These are phyloP conservation scores for Nysson spinosus DNA, from an alignment of 2,888 invertebrate species.

Conservation along the genomic window DNA sequence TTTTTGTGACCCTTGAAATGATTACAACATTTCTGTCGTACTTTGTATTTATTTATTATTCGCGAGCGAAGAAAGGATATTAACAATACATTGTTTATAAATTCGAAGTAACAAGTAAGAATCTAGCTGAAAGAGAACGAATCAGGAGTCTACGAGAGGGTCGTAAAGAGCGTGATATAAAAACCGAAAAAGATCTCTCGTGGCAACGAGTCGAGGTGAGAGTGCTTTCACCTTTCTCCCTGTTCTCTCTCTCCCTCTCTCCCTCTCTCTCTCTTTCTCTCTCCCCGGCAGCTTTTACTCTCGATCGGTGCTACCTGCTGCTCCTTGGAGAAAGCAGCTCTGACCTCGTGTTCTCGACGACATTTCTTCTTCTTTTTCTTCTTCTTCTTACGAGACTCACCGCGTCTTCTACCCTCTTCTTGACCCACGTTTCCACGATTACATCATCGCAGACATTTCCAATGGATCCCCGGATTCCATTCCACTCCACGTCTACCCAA, in stretches of 20 bases:
- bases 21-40: no score
- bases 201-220: constrained; percentile 60
- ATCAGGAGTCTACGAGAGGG: constrained; percentile 15
- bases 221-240: constrained; percentile 77
- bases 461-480: no score
- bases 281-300: constrained; percentile 73
- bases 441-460: no score
- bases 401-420: no score
- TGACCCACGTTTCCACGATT: no score
- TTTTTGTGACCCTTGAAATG: no score
- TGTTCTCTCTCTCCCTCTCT: constrained; percentile 50
- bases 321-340: constrained; percentile 68
- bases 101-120: no score
- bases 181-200: constrained; percentile 52
- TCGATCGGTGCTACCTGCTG: constrained; percentile 66
- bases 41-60: no score
- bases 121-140: no score
- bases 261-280: constrained; percentile 28
- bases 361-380: constrained; percentile 51
- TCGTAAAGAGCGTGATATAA: constrained; percentile 40
- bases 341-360: constrained; percentile 60
- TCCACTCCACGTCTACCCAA: no score
- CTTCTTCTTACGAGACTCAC: constrained; percentile 24
- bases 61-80: no score
- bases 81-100: no score